These are phyloP conservation scores for Saturnia japonica DNA, from an alignment of 2,888 invertebrate genomes.

Conservation along the genomic window DNA sequence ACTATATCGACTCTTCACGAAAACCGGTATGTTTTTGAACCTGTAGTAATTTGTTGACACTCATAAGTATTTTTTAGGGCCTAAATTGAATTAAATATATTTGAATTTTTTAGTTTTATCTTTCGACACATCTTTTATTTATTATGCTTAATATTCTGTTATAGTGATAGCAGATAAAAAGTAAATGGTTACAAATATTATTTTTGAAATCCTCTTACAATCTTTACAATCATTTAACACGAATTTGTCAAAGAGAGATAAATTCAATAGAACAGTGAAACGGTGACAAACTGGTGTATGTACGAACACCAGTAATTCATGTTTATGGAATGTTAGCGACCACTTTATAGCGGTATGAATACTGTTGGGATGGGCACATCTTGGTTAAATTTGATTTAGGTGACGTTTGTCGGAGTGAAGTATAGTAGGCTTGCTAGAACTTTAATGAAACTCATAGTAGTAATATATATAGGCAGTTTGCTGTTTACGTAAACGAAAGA, in stretches of 20 bases:
- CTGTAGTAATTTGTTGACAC: no score
- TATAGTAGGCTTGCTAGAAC: background rate
- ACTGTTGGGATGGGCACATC: slow-evolving; percentile 44
- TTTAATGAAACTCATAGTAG: slow-evolving; percentile 1
- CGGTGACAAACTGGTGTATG: background rate
- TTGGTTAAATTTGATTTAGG: slow-evolving; percentile 44
- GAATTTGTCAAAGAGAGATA: background rate
- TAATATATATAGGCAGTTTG: background rate
- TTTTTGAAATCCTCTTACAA: background rate
- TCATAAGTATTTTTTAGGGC: no score
- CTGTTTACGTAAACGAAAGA: background rate
- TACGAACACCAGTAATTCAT: slow-evolving; percentile 16
- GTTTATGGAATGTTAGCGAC: slow-evolving; percentile 19
- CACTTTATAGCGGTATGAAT: slow-evolving; percentile 41
- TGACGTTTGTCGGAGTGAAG: background rate
- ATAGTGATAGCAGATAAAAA: no score
- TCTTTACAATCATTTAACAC: background rate
- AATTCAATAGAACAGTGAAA: background rate
- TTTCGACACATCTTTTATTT: no score
- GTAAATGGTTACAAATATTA: no score
- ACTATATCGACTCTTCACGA: no score
- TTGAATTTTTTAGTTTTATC: no score
- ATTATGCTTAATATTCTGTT: no score
- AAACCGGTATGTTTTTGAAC: no score
- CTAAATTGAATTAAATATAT: no score